A percentile compares a stretch with the other conserved stretches of the same genome.
Conservation (phyloP, 1,140 invertebrate species). For the Sycophila sp. region DNA sequence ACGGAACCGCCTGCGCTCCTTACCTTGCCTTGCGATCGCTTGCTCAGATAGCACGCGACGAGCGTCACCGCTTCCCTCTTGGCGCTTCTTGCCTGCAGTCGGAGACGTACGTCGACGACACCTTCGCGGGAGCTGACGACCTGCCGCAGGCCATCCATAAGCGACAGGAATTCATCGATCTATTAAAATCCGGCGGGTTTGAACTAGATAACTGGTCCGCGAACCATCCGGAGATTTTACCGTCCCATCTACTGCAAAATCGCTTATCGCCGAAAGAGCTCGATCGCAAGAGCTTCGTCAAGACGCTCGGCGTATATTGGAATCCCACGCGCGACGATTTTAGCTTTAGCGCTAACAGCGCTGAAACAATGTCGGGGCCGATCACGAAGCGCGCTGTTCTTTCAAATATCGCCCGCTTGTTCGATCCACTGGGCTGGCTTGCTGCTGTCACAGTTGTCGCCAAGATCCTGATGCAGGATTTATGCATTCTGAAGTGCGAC, state of each 20-base stretch:
- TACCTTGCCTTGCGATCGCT: conserved; percentile 45
- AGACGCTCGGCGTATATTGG: not conserved
- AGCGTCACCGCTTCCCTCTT: not conserved
- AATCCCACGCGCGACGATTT: not conserved
- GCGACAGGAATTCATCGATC: not conserved
- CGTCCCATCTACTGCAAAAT: conserved; percentile 22
- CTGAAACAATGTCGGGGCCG: not conserved
- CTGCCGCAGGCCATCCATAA: not conserved
- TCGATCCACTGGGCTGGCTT: not conserved
- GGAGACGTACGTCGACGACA: not conserved
- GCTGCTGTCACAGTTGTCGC: not conserved
- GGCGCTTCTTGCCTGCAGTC: not conserved
- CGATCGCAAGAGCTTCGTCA: not conserved
- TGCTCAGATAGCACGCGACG: not conserved
- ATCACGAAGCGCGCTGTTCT: not conserved
- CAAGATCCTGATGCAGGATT: not conserved
- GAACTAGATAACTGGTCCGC: not conserved
- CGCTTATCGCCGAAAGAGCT: not conserved
- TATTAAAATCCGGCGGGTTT: not conserved
- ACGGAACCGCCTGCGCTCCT: conserved; percentile 45
- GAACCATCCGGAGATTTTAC: not conserved
- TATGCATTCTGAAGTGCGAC: not conserved
- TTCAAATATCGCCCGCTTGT: not conserved
- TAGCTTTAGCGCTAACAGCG: not conserved
- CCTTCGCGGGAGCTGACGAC: not conserved